Evolutionary conservation across 2,113 vertebrate genomes (phyloP), one percentile per base, ranked within the genome.

Genomic region (Grantiella picta): DNA sequence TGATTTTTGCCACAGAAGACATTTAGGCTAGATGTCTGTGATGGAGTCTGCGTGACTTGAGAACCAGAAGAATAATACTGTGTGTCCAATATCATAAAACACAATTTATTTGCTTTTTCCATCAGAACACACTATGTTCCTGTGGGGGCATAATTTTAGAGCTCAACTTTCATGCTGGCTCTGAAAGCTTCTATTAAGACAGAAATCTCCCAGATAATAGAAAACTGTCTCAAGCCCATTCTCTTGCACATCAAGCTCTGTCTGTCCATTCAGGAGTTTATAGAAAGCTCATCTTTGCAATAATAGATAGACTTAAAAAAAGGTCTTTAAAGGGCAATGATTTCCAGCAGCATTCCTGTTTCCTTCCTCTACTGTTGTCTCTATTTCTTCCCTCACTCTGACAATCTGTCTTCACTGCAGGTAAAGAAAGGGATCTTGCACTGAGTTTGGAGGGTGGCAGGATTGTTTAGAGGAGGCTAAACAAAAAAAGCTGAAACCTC

Each of bases 101-200:
- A 93, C 90, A 80, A 83, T 96, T 92, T 82, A 86, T 93, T 96
- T 96, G 47, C 88, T 65, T 90, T 94, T 97, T 89, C 90, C 61
- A 69, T 91, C 93, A 91, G 77, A 83, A 86, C 79, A 91, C 17
- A 18, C 45, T 53, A 38, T 84, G 47, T 91, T 95, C 91, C 91
- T 92, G 21, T 23, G 29, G 57, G 80, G 79, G 36, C 68, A 61
- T 82, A 65, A 89, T 93, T 92, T 89, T 35, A 86, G 50, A 96
- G 49, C 82, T 84, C 68, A 81, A 50, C 61, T 45, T 65, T 89
- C 86, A 35, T 25, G 36, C 82, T 82, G 73, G 44, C 86, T 92
- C 53, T 79, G 90, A 96, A 92, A 93, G 72, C 82, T 90, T 93
- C 92, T 83, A 83, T 97, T 86, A 93, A 94, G 86, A 94, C 86